phyloP scores from a whole-genome alignment of 2,113 vertebrate genomes.

The Mesembrinibis cayennensis region DNA sequence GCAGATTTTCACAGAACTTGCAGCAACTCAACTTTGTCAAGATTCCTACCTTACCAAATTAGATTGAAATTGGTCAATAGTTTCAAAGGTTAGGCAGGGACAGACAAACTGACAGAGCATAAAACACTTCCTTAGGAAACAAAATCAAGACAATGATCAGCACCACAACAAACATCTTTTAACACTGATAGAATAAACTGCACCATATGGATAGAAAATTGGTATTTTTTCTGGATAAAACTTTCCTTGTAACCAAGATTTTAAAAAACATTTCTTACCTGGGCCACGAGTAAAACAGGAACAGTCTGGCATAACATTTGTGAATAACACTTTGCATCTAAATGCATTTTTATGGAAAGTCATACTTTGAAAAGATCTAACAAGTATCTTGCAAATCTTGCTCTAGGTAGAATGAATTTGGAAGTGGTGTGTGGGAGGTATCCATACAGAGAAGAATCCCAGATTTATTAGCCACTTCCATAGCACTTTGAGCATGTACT shows the following conservation, averaged over 20 bases:
- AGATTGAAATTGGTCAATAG: background rate
- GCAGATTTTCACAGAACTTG: background rate
- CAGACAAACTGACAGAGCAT: background rate
- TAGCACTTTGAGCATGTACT: background rate
- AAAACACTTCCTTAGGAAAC: background rate
- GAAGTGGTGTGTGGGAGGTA: background rate
- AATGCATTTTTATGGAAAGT: background rate
- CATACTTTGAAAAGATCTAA: background rate
- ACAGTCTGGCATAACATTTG: background rate
- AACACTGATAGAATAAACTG: background rate
- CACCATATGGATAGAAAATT: background rate
- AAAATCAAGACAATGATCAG: background rate
- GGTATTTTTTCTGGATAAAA: background rate
- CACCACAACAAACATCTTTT: background rate
- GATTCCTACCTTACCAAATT: background rate
- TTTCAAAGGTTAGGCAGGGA: background rate
- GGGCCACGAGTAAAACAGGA: background rate
- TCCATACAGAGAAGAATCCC: background rate
- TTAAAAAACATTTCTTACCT: background rate
- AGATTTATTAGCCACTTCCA: background rate
- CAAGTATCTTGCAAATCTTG: background rate
- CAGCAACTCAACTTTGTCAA: background rate
- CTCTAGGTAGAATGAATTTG: background rate
- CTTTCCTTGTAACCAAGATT: background rate
- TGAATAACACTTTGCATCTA: background rate